A percentile compares a stretch with the other conserved stretches of the same genome.
Evolutionary conservation across 2,113 vertebrate genomes (phyloP).

Genomic region (Chionomys nivalis): DNA sequence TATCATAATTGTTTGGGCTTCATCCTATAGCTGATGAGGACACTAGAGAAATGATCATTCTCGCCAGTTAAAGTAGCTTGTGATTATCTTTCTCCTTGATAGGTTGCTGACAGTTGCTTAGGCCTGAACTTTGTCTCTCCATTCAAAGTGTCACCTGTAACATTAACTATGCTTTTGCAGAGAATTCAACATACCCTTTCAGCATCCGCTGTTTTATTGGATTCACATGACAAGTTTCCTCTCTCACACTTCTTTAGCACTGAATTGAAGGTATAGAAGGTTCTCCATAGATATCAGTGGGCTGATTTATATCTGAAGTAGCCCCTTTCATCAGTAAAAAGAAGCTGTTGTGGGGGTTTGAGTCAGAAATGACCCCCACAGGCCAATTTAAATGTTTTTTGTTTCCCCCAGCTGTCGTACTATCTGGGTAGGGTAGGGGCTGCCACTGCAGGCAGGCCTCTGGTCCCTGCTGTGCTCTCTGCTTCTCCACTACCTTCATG

Average conservation of each 20-base stretch:
- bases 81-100: not conserved
- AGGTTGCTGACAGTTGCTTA: constrained; percentile 38
- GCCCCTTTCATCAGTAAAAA: not conserved
- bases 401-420: not conserved
- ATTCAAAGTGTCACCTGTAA: not conserved
- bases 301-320: not conserved
- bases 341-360: not conserved
- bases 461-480: not conserved
- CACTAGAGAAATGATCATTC: not conserved
- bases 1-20: not conserved
- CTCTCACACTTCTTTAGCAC: not conserved
- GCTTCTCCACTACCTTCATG: not conserved
- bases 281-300: not conserved
- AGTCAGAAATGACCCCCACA: not conserved
- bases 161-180: not conserved
- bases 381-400: not conserved
- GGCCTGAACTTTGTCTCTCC: constrained; percentile 21
- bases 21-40: not conserved
- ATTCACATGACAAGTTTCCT: not conserved
- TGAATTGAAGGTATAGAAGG: not conserved
- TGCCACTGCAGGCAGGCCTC: not conserved
- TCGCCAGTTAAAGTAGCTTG: not conserved
- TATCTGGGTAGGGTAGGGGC: not conserved
- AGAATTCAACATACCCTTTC: not conserved
- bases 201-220: not conserved